Evolutionary conservation across 2,888 invertebrate species (phyloP).

Genomic region (Hartigia nigra): DNA sequence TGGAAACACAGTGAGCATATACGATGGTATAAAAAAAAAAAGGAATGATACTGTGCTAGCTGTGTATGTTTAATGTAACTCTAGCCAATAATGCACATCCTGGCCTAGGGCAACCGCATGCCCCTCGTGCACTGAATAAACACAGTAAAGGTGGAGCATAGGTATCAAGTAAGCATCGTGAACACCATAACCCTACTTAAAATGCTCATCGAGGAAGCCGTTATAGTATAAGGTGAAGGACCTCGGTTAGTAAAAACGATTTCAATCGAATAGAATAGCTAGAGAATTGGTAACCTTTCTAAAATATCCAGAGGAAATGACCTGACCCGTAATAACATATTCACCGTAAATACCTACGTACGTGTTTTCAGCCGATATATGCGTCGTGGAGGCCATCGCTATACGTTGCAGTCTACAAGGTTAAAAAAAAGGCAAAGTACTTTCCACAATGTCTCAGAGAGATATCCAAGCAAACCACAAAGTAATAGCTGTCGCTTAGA

Average conservation of each 20-base stretch:
- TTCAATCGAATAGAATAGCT: no score
- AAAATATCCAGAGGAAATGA: no score
- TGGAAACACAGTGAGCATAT: no score
- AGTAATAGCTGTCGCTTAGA: conserved; percentile 42
- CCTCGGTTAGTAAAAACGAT: no score
- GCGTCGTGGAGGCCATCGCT: no score
- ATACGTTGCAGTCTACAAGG: no score
- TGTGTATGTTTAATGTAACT: conserved; percentile 62
- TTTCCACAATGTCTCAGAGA: not conserved
- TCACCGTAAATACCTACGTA: no score
- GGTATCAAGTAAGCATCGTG: not conserved
- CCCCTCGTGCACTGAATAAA: conserved; percentile 24
- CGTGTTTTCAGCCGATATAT: no score
- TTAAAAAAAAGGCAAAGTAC: no score
- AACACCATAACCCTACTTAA: conserved; percentile 2
- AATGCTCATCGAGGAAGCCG: not conserved
- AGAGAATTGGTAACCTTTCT: no score
- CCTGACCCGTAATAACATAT: no score
- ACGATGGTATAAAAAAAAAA: conserved; percentile 18
- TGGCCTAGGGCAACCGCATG: conserved; percentile 56
- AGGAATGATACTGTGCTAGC: conserved; percentile 27
- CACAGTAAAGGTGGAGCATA: conserved; percentile 31
- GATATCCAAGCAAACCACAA: conserved; percentile 31
- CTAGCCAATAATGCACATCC: conserved; percentile 64
- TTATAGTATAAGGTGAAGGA: no score